phyloP scores from a whole-genome alignment of 2,113 vertebrate genomes.

The Elephas maximus region DNA sequence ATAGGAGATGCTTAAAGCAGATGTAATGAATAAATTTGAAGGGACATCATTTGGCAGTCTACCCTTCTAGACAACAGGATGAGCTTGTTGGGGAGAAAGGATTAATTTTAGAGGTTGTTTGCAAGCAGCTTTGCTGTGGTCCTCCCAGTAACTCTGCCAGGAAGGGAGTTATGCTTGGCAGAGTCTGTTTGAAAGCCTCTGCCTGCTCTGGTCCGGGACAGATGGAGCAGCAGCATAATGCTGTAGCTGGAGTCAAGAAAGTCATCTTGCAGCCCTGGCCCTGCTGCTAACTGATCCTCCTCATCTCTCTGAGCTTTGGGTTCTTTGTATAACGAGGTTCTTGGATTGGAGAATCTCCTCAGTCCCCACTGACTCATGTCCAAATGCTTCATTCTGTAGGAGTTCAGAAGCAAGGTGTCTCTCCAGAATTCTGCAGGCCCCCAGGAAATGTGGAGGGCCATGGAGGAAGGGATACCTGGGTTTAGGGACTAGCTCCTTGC shows the following conservation, averaged over 20 bases:
- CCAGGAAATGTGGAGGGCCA: not conserved
- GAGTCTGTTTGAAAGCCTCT: conserved; percentile 3
- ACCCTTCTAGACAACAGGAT: not conserved
- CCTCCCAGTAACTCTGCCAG: conserved; percentile 7
- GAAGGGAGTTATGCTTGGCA: conserved; percentile 15
- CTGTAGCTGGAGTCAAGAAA: not conserved
- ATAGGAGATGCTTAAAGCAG: not conserved
- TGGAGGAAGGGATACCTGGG: not conserved
- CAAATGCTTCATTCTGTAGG: not conserved
- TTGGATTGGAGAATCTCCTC: conserved; percentile 25
- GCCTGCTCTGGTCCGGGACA: not conserved
- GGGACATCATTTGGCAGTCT: not conserved
- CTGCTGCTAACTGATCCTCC: not conserved
- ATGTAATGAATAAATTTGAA: conserved; percentile 34
- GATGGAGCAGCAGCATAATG: not conserved
- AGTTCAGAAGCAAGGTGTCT: not conserved
- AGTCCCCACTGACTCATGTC: not conserved
- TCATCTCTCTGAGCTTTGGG: not conserved
- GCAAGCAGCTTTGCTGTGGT: not conserved
- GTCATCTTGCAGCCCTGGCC: not conserved
- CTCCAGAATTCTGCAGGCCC: not conserved
- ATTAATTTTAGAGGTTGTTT: conserved; percentile 16
- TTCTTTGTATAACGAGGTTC: not conserved
- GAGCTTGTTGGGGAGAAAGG: not conserved
- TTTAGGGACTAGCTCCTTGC: not conserved